Evolutionary conservation across 2,113 vertebrate genomes (phyloP).

Genomic region (Xenopus borealis): DNA sequence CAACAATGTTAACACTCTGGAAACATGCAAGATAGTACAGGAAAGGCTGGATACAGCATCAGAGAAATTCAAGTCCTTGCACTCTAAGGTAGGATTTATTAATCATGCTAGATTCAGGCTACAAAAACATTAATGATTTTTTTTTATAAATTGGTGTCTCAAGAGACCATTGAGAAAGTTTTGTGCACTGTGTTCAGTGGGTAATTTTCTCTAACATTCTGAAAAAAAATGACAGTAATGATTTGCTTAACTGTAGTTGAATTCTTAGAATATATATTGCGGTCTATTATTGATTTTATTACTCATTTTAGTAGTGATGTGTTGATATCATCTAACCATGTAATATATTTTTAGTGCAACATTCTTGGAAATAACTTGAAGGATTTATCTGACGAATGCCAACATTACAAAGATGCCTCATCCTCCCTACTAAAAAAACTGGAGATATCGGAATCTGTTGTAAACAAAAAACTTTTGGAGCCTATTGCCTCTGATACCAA

Average conservation of each 20-base stretch:
- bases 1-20: conserved; percentile 73
- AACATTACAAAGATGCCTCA: conserved; percentile 85
- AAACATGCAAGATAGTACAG: conserved; percentile 77
- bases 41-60: conserved; percentile 78
- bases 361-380: conserved; percentile 89
- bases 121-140: too few relatives aligned
- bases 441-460: conserved; percentile 74
- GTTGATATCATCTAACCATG: too few relatives aligned
- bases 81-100: conserved; percentile 76
- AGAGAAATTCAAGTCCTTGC: conserved; percentile 78
- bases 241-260: too few relatives aligned
- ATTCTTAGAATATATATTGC: too few relatives aligned
- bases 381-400: conserved; percentile 89
- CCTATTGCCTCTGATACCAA: conserved; percentile 84
- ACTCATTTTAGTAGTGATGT: too few relatives aligned
- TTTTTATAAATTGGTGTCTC: too few relatives aligned
- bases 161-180: too few relatives aligned
- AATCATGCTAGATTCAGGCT: too few relatives aligned
- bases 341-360: conserved; percentile 73
- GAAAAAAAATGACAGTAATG: too few relatives aligned
- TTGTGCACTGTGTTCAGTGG: too few relatives aligned
- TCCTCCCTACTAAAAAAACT: conserved; percentile 76
- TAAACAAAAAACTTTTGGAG: conserved; percentile 78
- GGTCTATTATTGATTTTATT: too few relatives aligned
- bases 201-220: too few relatives aligned